Evolutionary conservation across 35 echinoderm and acorn worm genomes (phyloP).

Genomic region (Lytechinus variegatus): DNA sequence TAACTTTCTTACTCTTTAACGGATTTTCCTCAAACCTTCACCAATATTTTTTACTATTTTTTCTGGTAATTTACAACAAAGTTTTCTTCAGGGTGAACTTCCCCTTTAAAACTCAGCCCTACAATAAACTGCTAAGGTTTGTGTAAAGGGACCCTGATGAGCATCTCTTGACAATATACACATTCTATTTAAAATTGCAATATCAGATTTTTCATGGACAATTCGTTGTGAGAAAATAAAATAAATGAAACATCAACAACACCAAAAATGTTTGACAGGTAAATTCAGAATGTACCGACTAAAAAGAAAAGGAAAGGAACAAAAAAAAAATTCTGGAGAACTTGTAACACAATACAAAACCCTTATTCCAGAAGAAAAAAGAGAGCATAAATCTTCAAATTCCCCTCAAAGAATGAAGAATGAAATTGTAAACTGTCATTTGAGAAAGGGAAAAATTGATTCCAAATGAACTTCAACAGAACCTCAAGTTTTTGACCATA

Average conservation of each 20-base stretch:
- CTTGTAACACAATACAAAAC: background rate
- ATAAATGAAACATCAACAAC: background rate
- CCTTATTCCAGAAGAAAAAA: background rate
- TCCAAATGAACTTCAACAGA: background rate
- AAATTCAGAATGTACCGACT: background rate
- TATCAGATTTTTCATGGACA: background rate
- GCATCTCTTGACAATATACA: background rate
- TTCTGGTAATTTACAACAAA: too few relatives aligned
- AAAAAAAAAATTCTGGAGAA: background rate
- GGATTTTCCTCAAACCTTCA: too few relatives aligned
- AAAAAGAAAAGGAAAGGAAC: background rate
- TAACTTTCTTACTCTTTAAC: too few relatives aligned
- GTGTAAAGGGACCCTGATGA: background rate
- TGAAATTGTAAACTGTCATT: background rate
- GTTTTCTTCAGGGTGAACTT: too few relatives aligned
- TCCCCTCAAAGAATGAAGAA: background rate
- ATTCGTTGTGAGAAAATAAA: background rate
- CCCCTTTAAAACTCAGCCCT: too few relatives aligned
- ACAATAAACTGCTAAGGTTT: too few relatives aligned
- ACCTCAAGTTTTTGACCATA: background rate
- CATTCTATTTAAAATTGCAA: too few relatives aligned
- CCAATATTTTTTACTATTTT: too few relatives aligned
- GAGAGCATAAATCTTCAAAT: background rate
- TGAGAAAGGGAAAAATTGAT: background rate
- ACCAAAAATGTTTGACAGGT: background rate